These are phyloP conservation scores for Bicyclus anynana DNA, from an alignment of 1,140 invertebrate genomes.

Conservation along the genomic window DNA sequence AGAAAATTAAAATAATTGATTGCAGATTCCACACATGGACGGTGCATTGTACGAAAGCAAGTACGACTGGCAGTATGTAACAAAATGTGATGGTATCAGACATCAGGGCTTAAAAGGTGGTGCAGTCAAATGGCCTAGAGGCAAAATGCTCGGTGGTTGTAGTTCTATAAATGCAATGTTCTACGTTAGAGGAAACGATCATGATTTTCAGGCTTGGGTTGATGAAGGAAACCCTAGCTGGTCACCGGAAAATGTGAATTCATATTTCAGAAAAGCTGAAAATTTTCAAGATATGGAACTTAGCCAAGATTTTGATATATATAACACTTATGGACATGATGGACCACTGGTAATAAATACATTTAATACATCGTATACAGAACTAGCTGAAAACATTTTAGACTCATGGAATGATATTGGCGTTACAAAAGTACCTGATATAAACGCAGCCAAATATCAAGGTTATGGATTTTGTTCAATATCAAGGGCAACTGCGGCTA, in stretches of 20 bases:
- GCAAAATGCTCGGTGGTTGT: slow-evolving; percentile 85
- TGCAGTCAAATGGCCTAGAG: slow-evolving; percentile 80
- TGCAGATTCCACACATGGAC: slow-evolving; percentile 33
- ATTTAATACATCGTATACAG: slow-evolving; percentile 35
- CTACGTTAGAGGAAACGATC: too few species aligned
- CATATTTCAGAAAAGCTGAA: slow-evolving; percentile 41
- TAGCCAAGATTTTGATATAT: slow-evolving; percentile 22
- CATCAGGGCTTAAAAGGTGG: slow-evolving; percentile 42
- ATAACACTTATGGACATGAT: slow-evolving; percentile 32
- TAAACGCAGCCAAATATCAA: slow-evolving; percentile 30
- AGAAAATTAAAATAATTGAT: too few species aligned
- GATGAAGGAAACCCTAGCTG: slow-evolving; percentile 68
- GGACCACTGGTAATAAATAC: slow-evolving; percentile 41
- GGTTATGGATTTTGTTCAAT: slow-evolving; percentile 36
- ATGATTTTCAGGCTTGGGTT: too few species aligned
- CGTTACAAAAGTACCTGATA: slow-evolving; percentile 36
- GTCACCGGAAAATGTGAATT: slow-evolving; percentile 55
- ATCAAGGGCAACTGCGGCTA: slow-evolving; percentile 48
- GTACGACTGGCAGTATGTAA: slow-evolving; percentile 81
- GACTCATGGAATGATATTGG: slow-evolving; percentile 48
- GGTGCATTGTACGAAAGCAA: slow-evolving; percentile 38
- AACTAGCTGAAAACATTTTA: slow-evolving; percentile 50
- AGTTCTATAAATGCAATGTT: slow-evolving; percentile 88
- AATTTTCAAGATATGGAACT: slow-evolving; percentile 35
- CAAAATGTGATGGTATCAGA: slow-evolving; percentile 57